phyloP scores from a whole-genome alignment of 2,113 vertebrate genomes.

The Dipodomys merriami region DNA sequence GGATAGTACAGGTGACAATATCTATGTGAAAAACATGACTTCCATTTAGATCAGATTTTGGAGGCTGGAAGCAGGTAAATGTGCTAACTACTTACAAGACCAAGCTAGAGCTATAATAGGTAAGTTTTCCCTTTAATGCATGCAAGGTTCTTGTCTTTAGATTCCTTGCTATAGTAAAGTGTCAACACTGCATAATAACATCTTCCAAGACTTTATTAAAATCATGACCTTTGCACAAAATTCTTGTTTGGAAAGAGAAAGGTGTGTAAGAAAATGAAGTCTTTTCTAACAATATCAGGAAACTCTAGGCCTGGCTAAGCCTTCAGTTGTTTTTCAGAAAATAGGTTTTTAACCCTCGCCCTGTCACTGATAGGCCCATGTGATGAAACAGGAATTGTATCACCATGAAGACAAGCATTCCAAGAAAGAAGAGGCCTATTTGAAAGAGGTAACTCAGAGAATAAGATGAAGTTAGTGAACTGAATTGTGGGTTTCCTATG shows the following conservation, averaged over 20 bases:
- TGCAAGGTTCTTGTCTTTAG: constrained; percentile 60
- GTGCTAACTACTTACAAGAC: constrained; percentile 25
- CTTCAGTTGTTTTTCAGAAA: constrained; percentile 38
- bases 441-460: neutral
- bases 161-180: constrained; percentile 67
- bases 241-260: constrained; percentile 70
- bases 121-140: constrained; percentile 7
- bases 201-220: constrained; percentile 78
- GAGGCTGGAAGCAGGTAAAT: constrained; percentile 9
- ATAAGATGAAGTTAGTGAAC: no score
- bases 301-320: neutral
- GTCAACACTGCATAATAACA: constrained; percentile 75
- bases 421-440: neutral
- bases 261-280: constrained; percentile 60
- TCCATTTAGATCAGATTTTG: constrained; percentile 39
- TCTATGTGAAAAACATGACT: neutral
- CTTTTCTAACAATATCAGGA: constrained; percentile 43
- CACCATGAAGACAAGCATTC: neutral
- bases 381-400: neutral
- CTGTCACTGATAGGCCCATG: neutral
- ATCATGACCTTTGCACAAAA: constrained; percentile 81
- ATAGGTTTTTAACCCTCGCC: neutral
- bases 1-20: neutral
- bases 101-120: constrained; percentile 12
- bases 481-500: neutral